Conservation (phyloP, 2,888 invertebrate species). For the Drosophila macrothrix region DNA sequence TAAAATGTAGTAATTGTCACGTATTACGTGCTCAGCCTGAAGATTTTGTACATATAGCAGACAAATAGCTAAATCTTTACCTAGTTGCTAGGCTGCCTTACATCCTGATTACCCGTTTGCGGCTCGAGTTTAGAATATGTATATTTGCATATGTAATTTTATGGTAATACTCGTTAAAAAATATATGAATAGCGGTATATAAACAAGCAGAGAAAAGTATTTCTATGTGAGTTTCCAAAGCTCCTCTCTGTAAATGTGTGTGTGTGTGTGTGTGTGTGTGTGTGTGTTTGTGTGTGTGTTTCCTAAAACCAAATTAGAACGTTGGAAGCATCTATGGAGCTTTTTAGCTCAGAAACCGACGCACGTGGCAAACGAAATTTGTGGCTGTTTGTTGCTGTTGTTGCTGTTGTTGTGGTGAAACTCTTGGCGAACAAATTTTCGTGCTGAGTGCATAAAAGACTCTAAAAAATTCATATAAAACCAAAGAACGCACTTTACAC, state of each 20-base stretch:
- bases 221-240: conserved; percentile 16
- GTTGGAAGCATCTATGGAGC: conserved; percentile 39
- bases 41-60: conserved; percentile 63
- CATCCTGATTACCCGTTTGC: conserved; percentile 36
- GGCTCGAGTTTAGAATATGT: conserved; percentile 60
- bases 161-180: conserved; percentile 79
- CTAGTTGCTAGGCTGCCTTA: conserved; percentile 26
- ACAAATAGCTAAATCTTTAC: conserved; percentile 77
- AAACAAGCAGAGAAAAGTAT: conserved; percentile 53
- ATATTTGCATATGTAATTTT: conserved; percentile 80
- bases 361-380: conserved; percentile 67
- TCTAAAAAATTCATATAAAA: conserved; percentile 79
- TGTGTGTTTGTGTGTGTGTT: conserved; percentile 2
- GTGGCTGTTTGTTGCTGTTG: conserved; percentile 38
- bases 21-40: conserved; percentile 77
- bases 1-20: conserved; percentile 81
- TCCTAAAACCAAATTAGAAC: conserved; percentile 64
- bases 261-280: conserved; percentile 1
- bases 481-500: conserved; percentile 80
- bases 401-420: conserved; percentile 59
- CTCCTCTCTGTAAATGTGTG: conserved; percentile 13
- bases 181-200: conserved; percentile 59
- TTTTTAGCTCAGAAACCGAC: conserved; percentile 32
- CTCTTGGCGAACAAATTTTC: conserved; percentile 76
- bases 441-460: conserved; percentile 80